Percentiles rank a stretch among this genome's conserved stretches.
phyloP scores from a whole-genome alignment of 2,888 invertebrate genomes.

The Drosophila mettleri region DNA sequence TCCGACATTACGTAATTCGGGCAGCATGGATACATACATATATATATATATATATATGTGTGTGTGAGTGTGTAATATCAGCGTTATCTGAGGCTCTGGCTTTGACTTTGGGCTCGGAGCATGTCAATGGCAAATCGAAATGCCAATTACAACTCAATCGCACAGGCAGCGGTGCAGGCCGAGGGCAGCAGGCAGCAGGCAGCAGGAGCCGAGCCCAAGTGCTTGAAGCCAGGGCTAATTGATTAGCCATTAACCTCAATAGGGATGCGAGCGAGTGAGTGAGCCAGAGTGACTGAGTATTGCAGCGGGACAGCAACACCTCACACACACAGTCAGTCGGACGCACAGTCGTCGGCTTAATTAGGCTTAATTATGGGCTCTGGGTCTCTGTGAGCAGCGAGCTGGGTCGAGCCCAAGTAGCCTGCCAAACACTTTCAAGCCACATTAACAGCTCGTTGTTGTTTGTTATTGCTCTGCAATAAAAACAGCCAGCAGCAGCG shows the following conservation, averaged over 20 bases:
- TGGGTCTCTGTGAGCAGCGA: conserved; percentile 31
- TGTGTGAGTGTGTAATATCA: conserved; percentile 23
- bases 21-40: conserved; percentile 21
- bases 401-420: conserved; percentile 53
- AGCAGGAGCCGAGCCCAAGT: conserved; percentile 42
- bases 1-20: conserved; percentile 43
- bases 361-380: conserved; percentile 77
- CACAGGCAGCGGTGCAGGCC: conserved; percentile 7
- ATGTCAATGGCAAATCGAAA: conserved; percentile 35
- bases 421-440: conserved; percentile 67
- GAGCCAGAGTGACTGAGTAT: conserved; percentile 1
- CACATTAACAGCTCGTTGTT: conserved; percentile 68
- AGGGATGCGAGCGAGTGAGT: conserved; percentile 32
- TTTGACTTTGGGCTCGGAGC: not conserved
- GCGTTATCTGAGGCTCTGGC: conserved; percentile 36
- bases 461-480: conserved; percentile 60
- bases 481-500: conserved; percentile 35
- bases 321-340: conserved; percentile 11
- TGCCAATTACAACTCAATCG: conserved; percentile 76
- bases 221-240: conserved; percentile 57
- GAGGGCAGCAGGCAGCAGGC: conserved; percentile 1
- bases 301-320: conserved; percentile 29
- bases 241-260: conserved; percentile 78
- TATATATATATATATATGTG: conserved; percentile 8
- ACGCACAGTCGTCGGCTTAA: conserved; percentile 58